Evolutionary conservation across 2,113 vertebrate genomes (phyloP).

Genomic region (Ceratotherium simum): DNA sequence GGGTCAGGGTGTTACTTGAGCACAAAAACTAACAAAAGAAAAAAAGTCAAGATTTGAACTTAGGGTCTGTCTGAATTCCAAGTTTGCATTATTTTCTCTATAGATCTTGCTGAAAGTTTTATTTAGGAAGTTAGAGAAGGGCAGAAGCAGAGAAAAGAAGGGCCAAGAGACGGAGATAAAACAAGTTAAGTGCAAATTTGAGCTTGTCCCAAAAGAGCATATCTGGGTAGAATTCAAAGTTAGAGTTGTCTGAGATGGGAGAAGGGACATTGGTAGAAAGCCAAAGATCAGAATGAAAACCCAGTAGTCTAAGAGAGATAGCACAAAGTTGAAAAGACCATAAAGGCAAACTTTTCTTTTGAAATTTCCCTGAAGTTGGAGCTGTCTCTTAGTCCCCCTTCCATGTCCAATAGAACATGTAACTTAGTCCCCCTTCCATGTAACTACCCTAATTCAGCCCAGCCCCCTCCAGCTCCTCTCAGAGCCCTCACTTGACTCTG

Average conservation of each 20-base stretch:
- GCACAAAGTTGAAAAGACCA: neutral
- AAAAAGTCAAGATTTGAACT: neutral
- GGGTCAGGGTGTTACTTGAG: neutral
- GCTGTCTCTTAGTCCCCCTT: neutral
- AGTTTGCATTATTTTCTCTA: neutral
- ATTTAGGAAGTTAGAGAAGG: neutral
- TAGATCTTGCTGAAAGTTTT: neutral
- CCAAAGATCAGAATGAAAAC: neutral
- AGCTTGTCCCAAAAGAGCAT: neutral
- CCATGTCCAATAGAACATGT: neutral
- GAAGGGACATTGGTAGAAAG: neutral
- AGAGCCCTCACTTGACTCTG: neutral
- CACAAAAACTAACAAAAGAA: neutral
- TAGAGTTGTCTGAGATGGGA: neutral
- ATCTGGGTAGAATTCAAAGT: neutral
- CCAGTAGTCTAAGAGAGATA: neutral
- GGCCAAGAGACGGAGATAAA: neutral
- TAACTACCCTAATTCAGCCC: neutral
- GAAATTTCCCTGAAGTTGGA: neutral
- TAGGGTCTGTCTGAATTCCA: neutral
- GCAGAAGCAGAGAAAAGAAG: neutral
- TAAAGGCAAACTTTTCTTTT: neutral
- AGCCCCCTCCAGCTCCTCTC: neutral
- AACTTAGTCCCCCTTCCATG: neutral
- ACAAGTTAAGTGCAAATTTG: neutral